These are phyloP conservation scores for Zaprionus gabonicus DNA, from an alignment of 1,140 invertebrate genomes.

Conservation along the genomic window DNA sequence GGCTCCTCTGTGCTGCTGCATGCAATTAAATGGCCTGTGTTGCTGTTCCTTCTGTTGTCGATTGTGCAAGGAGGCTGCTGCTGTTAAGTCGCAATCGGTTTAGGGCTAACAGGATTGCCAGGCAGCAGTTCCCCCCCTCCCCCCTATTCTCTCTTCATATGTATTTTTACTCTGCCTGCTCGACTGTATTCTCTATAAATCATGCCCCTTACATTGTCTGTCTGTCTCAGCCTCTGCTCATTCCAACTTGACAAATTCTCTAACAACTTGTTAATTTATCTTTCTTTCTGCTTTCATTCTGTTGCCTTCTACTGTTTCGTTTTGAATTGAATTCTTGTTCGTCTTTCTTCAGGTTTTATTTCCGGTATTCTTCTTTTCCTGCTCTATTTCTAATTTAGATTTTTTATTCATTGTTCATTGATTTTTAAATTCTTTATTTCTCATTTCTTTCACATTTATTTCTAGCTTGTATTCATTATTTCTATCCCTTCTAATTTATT, in stretches of 20 bases:
- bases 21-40: not conserved
- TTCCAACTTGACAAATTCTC: not conserved
- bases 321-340: not conserved
- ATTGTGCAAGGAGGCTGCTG: not conserved
- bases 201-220: not conserved
- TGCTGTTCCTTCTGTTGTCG: not conserved
- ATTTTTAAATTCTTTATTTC: not conserved
- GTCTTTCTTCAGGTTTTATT: not conserved
- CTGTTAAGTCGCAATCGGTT: not conserved
- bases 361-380: not conserved
- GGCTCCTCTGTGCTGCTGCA: no score
- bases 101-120: conserved; percentile 1
- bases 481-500: not conserved
- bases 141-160: no score
- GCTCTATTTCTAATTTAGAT: not conserved
- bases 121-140: no score
- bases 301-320: not conserved
- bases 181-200: not conserved
- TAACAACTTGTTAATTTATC: conserved; percentile 4
- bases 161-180: no score
- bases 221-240: not conserved
- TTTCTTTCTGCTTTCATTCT: not conserved
- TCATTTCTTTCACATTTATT: not conserved
- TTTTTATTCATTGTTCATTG: not conserved
- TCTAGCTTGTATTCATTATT: not conserved